A percentile compares a stretch with the other conserved stretches of the same genome.
These are phyloP conservation scores for Otis tarda DNA, from an alignment of 2,113 vertebrate species.

Conservation along the genomic window DNA sequence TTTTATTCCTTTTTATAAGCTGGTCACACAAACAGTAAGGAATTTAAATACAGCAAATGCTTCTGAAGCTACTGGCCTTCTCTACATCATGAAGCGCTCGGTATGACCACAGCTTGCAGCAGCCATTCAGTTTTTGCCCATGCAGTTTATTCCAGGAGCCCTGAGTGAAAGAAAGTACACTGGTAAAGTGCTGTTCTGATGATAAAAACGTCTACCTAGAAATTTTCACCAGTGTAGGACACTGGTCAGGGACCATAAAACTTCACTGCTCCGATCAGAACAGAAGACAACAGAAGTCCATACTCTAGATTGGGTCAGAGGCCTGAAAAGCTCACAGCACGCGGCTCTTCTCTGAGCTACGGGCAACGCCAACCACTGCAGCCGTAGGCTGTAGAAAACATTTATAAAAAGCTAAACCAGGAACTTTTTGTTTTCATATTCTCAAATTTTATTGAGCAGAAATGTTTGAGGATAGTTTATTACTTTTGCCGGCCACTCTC, in stretches of 20 bases:
- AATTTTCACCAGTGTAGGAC: background rate
- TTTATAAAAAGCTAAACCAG: background rate
- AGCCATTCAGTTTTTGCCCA: background rate
- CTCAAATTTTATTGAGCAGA: conserved; percentile 58
- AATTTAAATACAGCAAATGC: background rate
- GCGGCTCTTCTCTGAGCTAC: background rate
- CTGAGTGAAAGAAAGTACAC: background rate
- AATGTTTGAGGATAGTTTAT: conserved; percentile 51
- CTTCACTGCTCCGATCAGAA: background rate
- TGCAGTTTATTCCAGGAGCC: background rate
- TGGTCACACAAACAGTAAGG: background rate
- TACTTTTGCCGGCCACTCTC: conserved; percentile 41
- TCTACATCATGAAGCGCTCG: background rate
- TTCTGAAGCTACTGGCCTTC: background rate
- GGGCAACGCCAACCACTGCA: background rate
- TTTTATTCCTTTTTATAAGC: background rate
- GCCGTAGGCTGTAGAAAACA: background rate
- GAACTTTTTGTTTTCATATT: conserved; percentile 53
- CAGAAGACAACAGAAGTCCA: background rate
- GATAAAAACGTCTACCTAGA: background rate
- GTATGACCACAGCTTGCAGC: background rate
- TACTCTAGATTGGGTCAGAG: background rate
- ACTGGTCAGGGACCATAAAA: background rate
- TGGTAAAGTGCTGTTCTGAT: background rate
- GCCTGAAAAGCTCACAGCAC: background rate